Conservation (phyloP, 1,140 invertebrate species). For the Bombus waltoni region DNA sequence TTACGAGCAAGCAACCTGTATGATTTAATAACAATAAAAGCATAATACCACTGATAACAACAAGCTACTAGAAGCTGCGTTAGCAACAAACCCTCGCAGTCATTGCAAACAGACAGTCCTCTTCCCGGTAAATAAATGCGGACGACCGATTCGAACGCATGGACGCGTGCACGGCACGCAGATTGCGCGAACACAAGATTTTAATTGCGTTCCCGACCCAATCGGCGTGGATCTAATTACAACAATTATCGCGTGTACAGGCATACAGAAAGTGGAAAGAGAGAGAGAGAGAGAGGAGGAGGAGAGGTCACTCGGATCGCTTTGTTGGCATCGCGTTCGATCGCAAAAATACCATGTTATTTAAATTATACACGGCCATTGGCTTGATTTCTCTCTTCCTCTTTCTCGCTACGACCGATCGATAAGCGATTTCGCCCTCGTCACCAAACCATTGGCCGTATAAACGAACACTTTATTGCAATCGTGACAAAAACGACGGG, state of each 20-base stretch:
- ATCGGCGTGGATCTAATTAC: conserved; percentile 58
- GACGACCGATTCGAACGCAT: background rate
- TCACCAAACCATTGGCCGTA: conserved; percentile 25
- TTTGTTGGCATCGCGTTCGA: conserved; percentile 20
- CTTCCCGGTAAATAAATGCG: background rate
- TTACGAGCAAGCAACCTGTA: background rate
- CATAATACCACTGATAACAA: background rate
- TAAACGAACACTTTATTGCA: conserved; percentile 51
- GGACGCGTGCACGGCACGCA: conserved; percentile 1
- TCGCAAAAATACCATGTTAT: conserved; percentile 54
- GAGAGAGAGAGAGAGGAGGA: background rate
- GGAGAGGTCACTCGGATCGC: background rate
- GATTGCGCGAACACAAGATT: conserved; percentile 49
- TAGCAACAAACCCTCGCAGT: background rate
- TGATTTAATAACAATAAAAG: background rate
- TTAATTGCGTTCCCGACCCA: conserved; percentile 57
- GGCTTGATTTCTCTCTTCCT: background rate
- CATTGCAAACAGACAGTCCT: background rate
- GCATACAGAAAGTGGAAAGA: background rate
- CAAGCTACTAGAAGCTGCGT: background rate
- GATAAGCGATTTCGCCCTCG: conserved; percentile 51
- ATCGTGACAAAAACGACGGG: conserved; percentile 40
- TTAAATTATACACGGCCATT: conserved; percentile 61
- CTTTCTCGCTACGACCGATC: conserved; percentile 27
- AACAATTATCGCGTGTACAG: conserved; percentile 54